Evolutionary conservation across 2,113 vertebrate genomes (phyloP).

Genomic region (Chloropsis hardwickii): DNA sequence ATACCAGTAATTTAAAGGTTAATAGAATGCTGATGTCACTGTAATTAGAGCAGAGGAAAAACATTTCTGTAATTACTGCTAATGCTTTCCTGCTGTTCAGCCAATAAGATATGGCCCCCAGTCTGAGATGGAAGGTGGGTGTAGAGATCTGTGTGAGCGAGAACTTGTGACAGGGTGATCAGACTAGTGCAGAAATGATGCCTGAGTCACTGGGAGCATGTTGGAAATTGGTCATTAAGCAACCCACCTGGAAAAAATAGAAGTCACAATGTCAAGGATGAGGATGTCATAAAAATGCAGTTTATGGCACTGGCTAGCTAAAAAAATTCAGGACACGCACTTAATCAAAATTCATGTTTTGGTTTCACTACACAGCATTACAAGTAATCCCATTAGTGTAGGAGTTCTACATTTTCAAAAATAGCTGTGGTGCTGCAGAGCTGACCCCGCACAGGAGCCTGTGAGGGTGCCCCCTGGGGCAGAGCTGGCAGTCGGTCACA

Average conservation of each 20-base stretch:
- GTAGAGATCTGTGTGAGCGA: conserved; percentile 48
- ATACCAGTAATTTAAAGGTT: conserved; percentile 74
- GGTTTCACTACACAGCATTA: neutral
- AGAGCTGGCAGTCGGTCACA: neutral
- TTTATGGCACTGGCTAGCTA: neutral
- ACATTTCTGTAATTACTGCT: conserved; percentile 69
- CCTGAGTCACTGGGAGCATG: conserved; percentile 34
- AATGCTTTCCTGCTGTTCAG: conserved; percentile 71
- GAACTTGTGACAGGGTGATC: conserved; percentile 61
- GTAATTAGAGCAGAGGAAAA: conserved; percentile 68
- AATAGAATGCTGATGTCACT: conserved; percentile 67
- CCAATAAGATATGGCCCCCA: conserved; percentile 44
- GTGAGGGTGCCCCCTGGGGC: neutral
- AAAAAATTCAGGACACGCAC: neutral
- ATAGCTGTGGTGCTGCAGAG: neutral
- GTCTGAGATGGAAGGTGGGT: conserved; percentile 54
- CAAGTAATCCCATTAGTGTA: neutral
- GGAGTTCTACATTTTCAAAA: conserved; percentile 31
- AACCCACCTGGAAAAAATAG: conserved; percentile 46
- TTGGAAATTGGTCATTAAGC: conserved; percentile 43
- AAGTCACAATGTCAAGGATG: conserved; percentile 30
- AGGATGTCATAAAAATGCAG: neutral
- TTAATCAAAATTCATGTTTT: conserved; percentile 16
- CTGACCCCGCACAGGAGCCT: neutral
- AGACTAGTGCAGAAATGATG: conserved; percentile 56